Evolutionary conservation across 2,888 invertebrate species (phyloP).

Genomic region (Mamestra brassicae): DNA sequence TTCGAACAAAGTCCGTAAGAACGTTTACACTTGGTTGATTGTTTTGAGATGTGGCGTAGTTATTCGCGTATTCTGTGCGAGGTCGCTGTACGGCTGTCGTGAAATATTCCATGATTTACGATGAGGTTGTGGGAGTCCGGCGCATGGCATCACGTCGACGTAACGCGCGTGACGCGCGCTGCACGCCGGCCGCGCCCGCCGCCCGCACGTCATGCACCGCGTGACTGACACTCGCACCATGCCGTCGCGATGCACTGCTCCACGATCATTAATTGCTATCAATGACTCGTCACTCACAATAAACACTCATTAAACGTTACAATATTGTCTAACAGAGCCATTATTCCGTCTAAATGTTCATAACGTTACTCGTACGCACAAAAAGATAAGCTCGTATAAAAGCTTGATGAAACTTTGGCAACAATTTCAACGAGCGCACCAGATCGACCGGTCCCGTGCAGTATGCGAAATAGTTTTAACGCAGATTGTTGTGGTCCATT

Average conservation of each 20-base stretch:
- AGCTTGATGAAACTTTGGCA: constrained; percentile 66
- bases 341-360: constrained; percentile 33
- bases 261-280: constrained; percentile 51
- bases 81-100: constrained; percentile 46
- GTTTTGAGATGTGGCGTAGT: constrained; percentile 48
- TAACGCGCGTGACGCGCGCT: constrained; percentile 73
- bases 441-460: constrained; percentile 59
- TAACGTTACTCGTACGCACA: constrained; percentile 50
- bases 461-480: constrained; percentile 72
- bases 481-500: constrained; percentile 75
- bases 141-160: constrained; percentile 65
- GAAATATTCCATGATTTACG: constrained; percentile 72
- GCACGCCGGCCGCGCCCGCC: constrained; percentile 71
- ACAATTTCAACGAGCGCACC: constrained; percentile 62
- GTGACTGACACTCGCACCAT: constrained; percentile 65
- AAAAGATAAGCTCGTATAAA: constrained; percentile 62
- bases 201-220: constrained; percentile 69
- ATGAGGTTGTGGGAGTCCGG: constrained; percentile 46
- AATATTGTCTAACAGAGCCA: constrained; percentile 33
- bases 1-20: constrained; percentile 7
- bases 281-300: constrained; percentile 42
- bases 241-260: constrained; percentile 47
- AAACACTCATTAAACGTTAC: constrained; percentile 33
- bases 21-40: constrained; percentile 23
- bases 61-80: constrained; percentile 55